Percentiles rank a stretch among this genome's conserved stretches.
phyloP scores from a whole-genome alignment of 2,888 invertebrate species.

The Pinctada fucata region DNA sequence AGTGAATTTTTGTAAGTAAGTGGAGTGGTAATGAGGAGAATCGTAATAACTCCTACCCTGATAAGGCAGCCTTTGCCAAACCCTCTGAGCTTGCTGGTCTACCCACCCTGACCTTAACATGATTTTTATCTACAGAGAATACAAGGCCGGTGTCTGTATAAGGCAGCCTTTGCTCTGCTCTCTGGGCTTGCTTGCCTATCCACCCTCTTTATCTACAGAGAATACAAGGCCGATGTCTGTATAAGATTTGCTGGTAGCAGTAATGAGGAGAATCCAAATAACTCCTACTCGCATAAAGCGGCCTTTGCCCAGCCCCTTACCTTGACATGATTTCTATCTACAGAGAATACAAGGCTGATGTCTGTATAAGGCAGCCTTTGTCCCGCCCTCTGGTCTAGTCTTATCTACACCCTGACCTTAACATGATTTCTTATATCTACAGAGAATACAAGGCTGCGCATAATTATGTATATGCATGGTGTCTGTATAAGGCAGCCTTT shows the following conservation, averaged over 20 bases:
- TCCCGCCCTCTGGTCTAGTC: constrained; percentile 90
- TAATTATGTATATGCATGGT: too few relatives aligned
- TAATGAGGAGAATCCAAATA: constrained; percentile 93
- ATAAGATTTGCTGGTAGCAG: constrained; percentile 88
- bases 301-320: too few relatives aligned
- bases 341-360: constrained; percentile 78
- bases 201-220: constrained; percentile 79
- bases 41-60: constrained; percentile 91
- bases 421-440: too few relatives aligned
- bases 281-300: constrained; percentile 91
- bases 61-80: too few relatives aligned
- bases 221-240: constrained; percentile 68
- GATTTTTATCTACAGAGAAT: constrained; percentile 77
- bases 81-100: constrained; percentile 83
- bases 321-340: constrained; percentile 17
- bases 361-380: constrained; percentile 87
- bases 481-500: constrained; percentile 91
- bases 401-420: too few relatives aligned
- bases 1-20: constrained; percentile 42
- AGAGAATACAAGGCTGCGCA: too few relatives aligned
- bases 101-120: background rate
- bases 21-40: constrained; percentile 95
- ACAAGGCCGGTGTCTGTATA: constrained; percentile 69
- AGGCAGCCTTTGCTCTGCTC: constrained; percentile 94
- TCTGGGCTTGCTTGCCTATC: constrained; percentile 85